Conservation (phyloP, 2,113 vertebrate species). For the Thomomys bottae region DNA sequence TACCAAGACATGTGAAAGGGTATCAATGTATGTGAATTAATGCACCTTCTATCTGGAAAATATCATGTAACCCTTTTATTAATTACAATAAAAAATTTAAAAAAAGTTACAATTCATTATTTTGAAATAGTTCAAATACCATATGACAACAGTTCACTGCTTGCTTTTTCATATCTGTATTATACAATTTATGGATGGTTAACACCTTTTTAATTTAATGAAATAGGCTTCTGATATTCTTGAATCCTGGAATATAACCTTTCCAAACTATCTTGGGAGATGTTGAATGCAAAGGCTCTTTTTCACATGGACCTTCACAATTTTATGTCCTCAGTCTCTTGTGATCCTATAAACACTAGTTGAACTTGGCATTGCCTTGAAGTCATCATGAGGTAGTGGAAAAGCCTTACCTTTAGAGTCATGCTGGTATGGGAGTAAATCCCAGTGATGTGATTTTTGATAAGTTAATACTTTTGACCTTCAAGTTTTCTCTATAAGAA, state of each 20-base stretch:
- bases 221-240: not conserved
- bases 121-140: slow-evolving; percentile 1
- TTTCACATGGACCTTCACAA: slow-evolving; percentile 41
- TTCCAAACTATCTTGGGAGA: slow-evolving; percentile 44
- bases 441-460: not conserved
- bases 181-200: not conserved
- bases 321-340: slow-evolving; percentile 19
- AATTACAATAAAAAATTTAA: no score
- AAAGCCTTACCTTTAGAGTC: not conserved
- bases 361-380: not conserved
- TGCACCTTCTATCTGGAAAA: no score
- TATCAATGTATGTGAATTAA: no score
- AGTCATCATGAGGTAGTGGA: not conserved
- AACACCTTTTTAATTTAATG: not conserved
- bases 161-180: slow-evolving; percentile 30
- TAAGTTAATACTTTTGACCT: not conserved
- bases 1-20: no score
- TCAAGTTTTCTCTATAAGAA: not conserved
- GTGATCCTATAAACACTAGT: not conserved
- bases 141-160: not conserved
- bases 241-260: not conserved
- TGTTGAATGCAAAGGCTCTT: slow-evolving; percentile 12
- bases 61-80: no score
- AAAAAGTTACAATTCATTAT: not conserved
- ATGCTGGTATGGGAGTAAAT: not conserved